A percentile compares a stretch with the other conserved stretches of the same genome.
phyloP scores from a whole-genome alignment of 2,113 vertebrate species.

The Clarias magur region DNA sequence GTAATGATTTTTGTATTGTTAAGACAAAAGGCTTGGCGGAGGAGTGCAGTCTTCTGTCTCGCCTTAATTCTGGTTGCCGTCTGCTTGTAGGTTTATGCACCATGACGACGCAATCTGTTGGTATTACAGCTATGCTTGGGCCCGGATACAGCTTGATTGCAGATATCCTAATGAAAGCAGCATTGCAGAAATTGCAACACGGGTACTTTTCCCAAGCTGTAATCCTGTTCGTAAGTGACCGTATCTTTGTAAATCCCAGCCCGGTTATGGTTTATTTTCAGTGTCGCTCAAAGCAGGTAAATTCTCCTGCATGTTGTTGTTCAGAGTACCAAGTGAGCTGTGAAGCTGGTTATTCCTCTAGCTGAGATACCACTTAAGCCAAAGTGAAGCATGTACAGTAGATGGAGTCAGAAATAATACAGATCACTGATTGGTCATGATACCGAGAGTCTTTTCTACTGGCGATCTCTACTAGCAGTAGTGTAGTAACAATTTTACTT shows the following conservation, averaged over 20 bases:
- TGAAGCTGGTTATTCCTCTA: neutral
- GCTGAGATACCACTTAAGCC: neutral
- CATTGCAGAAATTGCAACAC: neutral
- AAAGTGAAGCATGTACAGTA: neutral
- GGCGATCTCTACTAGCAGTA: neutral
- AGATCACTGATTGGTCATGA: neutral
- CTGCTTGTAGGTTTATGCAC: neutral
- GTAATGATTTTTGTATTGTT: neutral
- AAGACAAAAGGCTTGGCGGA: neutral
- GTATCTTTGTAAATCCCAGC: neutral
- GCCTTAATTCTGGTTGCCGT: neutral
- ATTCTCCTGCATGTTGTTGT: neutral
- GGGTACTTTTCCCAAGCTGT: neutral
- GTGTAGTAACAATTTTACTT: too few species aligned
- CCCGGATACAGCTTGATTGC: neutral
- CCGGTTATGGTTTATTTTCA: neutral
- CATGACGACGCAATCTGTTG: slow-evolving; percentile 3
- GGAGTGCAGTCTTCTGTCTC: neutral
- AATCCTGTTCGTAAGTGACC: neutral
- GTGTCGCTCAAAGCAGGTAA: neutral
- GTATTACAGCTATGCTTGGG: neutral
- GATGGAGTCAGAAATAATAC: neutral
- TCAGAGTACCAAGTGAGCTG: neutral
- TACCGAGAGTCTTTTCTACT: neutral
- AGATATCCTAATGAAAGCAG: neutral